These are phyloP conservation scores for Cabera pusaria DNA, from an alignment of 2,888 invertebrate genomes.

Conservation along the genomic window DNA sequence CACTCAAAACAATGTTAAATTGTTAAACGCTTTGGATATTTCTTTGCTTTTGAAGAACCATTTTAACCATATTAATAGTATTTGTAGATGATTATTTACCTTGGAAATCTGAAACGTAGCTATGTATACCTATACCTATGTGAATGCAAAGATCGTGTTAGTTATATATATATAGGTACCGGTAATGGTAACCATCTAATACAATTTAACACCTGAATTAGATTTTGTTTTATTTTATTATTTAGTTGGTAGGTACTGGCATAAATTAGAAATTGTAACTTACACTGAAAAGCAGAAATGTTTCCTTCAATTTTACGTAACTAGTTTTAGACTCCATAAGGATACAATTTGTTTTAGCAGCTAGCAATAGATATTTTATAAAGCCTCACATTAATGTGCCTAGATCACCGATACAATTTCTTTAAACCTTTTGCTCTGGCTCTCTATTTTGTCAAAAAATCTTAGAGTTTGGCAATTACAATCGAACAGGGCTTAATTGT, in stretches of 20 bases:
- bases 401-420: no score
- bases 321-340: no score
- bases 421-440: no score
- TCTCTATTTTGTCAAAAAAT: no score
- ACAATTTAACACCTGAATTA: slow-evolving; percentile 63
- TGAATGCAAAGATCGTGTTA: slow-evolving; percentile 44
- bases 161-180: slow-evolving; percentile 38
- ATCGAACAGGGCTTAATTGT: no score
- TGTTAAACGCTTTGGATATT: slow-evolving; percentile 6
- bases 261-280: no score
- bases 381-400: no score
- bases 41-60: slow-evolving; percentile 10
- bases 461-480: no score
- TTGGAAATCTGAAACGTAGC: slow-evolving; percentile 11
- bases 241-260: neutral
- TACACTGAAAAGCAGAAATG: no score
- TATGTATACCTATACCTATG: slow-evolving; percentile 30
- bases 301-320: no score
- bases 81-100: slow-evolving; percentile 13
- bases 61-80: slow-evolving; percentile 36
- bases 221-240: slow-evolving; percentile 45
- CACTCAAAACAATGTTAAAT: slow-evolving; percentile 4
- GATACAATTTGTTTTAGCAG: no score
- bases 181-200: slow-evolving; percentile 66
- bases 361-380: no score